Conservation (phyloP, 2,888 invertebrate species). For the Eristalis arbustorum region DNA sequence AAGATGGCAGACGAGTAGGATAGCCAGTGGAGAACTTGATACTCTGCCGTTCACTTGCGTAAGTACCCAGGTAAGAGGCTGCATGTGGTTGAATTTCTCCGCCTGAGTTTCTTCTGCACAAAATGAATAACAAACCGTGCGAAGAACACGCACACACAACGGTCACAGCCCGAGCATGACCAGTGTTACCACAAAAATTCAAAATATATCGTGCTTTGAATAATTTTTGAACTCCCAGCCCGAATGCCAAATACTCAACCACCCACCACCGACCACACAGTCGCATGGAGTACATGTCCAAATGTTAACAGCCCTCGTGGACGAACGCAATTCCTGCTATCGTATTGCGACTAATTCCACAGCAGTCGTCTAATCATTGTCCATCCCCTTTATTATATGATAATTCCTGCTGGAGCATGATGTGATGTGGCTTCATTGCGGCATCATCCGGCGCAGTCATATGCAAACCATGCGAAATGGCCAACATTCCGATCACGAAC, state of each 20-base stretch:
- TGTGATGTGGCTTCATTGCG: conserved; percentile 50
- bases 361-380: conserved; percentile 36
- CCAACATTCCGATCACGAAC: conserved; percentile 64
- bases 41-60: no score
- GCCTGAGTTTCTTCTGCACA: no score
- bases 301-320: not conserved
- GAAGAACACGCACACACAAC: not conserved
- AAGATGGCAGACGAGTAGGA: no score
- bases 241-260: no score
- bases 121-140: no score
- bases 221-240: not conserved
- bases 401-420: conserved; percentile 48
- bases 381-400: conserved; percentile 59
- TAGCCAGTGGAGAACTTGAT: no score
- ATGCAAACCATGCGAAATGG: conserved; percentile 44
- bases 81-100: no score
- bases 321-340: conserved; percentile 24
- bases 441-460: conserved; percentile 6
- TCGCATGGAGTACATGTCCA: not conserved
- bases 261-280: no score
- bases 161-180: not conserved
- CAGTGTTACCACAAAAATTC: not conserved
- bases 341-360: conserved; percentile 34
- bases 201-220: not conserved
- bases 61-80: no score